Evolutionary conservation across 2,113 vertebrate genomes (phyloP).

Genomic region (Hystrix brachyura): DNA sequence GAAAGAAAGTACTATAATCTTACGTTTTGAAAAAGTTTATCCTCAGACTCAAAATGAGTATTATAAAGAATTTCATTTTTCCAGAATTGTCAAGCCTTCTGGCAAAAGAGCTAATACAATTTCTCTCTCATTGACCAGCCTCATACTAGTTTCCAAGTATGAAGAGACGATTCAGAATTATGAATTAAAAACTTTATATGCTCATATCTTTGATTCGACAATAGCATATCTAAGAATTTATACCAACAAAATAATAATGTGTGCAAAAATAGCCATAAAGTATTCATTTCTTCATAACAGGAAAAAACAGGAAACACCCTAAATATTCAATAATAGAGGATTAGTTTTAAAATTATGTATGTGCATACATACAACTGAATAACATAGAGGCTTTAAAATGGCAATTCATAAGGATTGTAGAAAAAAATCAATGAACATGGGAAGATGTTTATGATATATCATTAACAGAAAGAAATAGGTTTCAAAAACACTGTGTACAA

Average conservation of each 20-base stretch:
- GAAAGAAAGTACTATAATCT: conserved; percentile 59
- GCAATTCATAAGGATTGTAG: neutral
- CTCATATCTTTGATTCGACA: conserved; percentile 33
- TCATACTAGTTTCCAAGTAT: conserved; percentile 48
- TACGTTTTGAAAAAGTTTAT: conserved; percentile 50
- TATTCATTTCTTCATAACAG: conserved; percentile 12
- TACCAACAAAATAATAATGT: conserved; percentile 42
- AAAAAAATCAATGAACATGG: neutral
- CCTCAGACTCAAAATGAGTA: conserved; percentile 19
- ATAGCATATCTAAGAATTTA: conserved; percentile 20
- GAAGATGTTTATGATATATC: neutral
- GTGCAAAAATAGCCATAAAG: neutral
- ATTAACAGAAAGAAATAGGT: conserved; percentile 35
- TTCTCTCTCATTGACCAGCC: conserved; percentile 65
- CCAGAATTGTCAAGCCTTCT: conserved; percentile 49
- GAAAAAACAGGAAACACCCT: conserved; percentile 3
- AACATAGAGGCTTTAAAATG: neutral
- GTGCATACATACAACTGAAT: neutral
- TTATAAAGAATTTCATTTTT: conserved; percentile 65
- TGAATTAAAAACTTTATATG: conserved; percentile 2
- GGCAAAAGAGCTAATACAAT: conserved; percentile 43
- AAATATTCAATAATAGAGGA: conserved; percentile 25
- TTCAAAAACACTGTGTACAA: neutral
- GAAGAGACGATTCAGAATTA: conserved; percentile 53
- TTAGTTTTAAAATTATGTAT: conserved; percentile 27